phyloP scores from a whole-genome alignment of 2,888 invertebrate genomes.

The Brachyopa scutellaris region DNA sequence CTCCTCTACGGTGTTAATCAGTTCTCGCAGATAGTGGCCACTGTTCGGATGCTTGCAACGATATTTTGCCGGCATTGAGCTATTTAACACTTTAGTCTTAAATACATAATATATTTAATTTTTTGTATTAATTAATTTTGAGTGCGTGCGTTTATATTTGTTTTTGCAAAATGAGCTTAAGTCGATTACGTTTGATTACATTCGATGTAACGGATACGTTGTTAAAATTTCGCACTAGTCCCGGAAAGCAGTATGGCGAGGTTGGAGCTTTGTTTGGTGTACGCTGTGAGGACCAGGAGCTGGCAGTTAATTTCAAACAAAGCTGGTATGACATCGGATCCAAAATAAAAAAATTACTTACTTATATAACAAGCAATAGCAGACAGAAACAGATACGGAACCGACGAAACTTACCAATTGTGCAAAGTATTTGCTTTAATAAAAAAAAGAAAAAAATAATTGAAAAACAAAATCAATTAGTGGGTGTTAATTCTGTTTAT shows the following conservation, averaged over 20 bases:
- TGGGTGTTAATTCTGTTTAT: conserved; percentile 25
- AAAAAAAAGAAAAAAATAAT: too few relatives aligned
- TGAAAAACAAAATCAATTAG: too few relatives aligned
- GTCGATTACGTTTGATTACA: conserved; percentile 85
- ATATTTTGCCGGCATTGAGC: conserved; percentile 18
- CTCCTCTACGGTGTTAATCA: conserved; percentile 45
- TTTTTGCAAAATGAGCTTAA: conserved; percentile 76
- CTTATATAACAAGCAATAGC: conserved; percentile 5
- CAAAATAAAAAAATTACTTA: background rate
- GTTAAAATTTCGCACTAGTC: conserved; percentile 86
- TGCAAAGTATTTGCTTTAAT: conserved; percentile 1
- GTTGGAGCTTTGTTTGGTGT: conserved; percentile 88
- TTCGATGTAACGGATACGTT: conserved; percentile 95
- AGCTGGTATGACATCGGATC: conserved; percentile 83
- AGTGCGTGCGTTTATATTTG: background rate
- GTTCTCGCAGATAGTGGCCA: conserved; percentile 55
- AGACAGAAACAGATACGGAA: background rate
- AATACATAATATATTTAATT: background rate
- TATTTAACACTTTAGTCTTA: background rate
- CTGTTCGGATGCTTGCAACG: conserved; percentile 48
- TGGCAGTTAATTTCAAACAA: conserved; percentile 85
- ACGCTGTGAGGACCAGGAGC: conserved; percentile 83
- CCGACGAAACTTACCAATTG: background rate
- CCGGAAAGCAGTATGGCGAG: conserved; percentile 89
- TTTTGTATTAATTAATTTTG: background rate